These are phyloP conservation scores for Sepiola atlantica DNA, from an alignment of 2,888 invertebrate species.

Conservation along the genomic window DNA sequence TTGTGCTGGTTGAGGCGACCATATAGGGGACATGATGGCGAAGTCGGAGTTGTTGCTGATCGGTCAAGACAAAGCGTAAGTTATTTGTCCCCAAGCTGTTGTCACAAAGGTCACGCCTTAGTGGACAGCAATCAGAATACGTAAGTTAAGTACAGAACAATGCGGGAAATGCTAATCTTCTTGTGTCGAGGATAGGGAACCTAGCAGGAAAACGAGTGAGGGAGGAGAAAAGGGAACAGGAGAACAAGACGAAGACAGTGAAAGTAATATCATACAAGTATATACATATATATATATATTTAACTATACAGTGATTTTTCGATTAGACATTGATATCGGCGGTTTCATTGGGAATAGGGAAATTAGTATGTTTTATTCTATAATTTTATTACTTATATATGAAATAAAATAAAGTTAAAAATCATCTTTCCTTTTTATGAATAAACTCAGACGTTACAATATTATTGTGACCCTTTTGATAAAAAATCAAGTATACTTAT, in stretches of 20 bases:
- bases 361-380: too few species aligned
- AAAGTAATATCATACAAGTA: not conserved
- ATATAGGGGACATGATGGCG: not conserved
- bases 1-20: not conserved
- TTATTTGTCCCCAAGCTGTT: constrained; percentile 32
- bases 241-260: not conserved
- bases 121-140: not conserved
- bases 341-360: too few species aligned
- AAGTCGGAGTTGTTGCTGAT: not conserved
- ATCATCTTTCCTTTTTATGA: too few species aligned
- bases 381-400: too few species aligned
- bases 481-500: too few species aligned
- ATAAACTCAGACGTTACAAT: too few species aligned
- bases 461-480: too few species aligned
- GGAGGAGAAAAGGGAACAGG: not conserved
- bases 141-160: constrained; percentile 8
- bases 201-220: not conserved
- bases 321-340: too few species aligned
- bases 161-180: not conserved
- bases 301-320: not conserved
- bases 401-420: too few species aligned
- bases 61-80: not conserved
- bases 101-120: constrained; percentile 32
- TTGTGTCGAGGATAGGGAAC: not conserved
- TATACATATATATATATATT: not conserved